Evolutionary conservation across 2,888 invertebrate species (phyloP), one percentile per base, ranked within the genome.

Genomic region (Ectemnius lituratus): DNA sequence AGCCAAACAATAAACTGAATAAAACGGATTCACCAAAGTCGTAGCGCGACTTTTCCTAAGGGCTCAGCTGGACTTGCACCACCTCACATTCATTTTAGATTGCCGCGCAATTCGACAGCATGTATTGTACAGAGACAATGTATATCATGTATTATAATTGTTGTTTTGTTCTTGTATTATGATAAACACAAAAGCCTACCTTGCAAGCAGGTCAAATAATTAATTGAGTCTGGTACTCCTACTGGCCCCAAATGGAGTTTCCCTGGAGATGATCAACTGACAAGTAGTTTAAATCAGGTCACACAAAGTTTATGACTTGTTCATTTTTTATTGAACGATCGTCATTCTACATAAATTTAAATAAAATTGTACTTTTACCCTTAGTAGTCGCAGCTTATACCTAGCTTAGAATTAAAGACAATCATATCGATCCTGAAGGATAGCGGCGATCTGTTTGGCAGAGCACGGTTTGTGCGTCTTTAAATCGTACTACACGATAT

Each of bases 311-410:
- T 82, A 72, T 75, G 77, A 77, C 79, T 77, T 82, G 79, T 61
- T 72, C 49, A 37, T 64, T 69, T 70, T 87, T 87, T 84, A 82
- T 85, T 85, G 68, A 81, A 81, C 78, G 80, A 67, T 78, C 71
- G 75, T 78, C 70, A 82, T 69, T 76, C 68, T 79, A 79, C 74
- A 83, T 81, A 67, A 65, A 78, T 80, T 86, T 86, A 78, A 86
- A 84, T 85, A 84, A 78, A 81, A 80, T 85, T 86, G 82, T 81
- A 85, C 83, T 86, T 85, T 81, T 85, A 85, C 85, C 82, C 85
- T 85, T 85, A 85, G 79, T 84, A 79, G 78, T 79, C 69, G 70
- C 74, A 80, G 74, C 78, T 76, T 80, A 84, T 52, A 66, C 56
- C 73, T 80, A 73, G 46, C 67, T 81, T 75, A 68, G 78, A 67